These are phyloP conservation scores for Lacerta viridis DNA, from an alignment of 2,797 vertebrate genomes.

Conservation along the genomic window DNA sequence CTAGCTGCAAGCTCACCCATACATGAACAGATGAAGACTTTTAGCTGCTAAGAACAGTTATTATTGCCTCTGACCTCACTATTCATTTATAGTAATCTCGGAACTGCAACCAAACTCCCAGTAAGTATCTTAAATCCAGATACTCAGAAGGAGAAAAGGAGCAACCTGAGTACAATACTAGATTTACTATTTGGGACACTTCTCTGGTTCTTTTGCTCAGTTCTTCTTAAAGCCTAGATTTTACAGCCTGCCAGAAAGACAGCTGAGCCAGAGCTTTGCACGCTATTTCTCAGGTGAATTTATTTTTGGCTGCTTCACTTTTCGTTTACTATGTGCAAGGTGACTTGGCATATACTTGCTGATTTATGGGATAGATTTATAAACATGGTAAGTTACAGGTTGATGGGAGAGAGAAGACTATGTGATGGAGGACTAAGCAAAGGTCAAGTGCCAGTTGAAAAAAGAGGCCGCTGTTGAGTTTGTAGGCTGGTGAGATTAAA, in stretches of 20 bases:
- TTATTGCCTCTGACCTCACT: neutral
- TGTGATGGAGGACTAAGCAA: neutral
- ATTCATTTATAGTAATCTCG: neutral
- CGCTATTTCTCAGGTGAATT: conserved; percentile 11
- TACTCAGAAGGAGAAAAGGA: neutral
- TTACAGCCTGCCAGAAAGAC: neutral
- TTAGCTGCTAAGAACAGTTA: neutral
- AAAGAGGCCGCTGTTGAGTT: neutral
- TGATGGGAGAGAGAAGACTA: neutral
- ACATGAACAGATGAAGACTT: neutral
- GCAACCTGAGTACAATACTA: neutral
- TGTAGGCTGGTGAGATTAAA: conserved; percentile 4
- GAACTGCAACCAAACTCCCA: neutral
- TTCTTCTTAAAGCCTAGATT: neutral
- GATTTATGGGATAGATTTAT: conserved; percentile 1
- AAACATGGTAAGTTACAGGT: neutral
- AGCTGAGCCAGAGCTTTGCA: neutral
- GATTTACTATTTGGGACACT: neutral
- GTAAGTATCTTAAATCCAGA: neutral
- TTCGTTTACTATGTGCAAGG: neutral
- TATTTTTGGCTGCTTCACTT: neutral
- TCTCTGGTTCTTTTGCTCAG: neutral
- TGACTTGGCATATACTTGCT: neutral
- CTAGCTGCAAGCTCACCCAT: neutral
- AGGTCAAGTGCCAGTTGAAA: neutral